Evolutionary conservation across 1,140 invertebrate species (phyloP).

Genomic region (Ips typographus): DNA sequence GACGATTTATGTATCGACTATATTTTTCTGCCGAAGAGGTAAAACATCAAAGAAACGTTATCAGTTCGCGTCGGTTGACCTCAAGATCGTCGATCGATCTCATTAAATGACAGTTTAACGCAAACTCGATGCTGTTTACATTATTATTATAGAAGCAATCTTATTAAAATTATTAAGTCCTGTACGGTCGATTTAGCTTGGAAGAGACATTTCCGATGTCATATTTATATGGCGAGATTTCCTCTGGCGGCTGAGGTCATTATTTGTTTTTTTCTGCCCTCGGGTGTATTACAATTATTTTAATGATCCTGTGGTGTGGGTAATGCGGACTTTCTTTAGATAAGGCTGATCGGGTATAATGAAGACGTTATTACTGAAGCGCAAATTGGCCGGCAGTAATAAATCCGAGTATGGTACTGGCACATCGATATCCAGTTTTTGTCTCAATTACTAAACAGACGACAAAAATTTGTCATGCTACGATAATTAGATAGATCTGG

Average conservation of each 20-base stretch:
- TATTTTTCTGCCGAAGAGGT: too few species aligned
- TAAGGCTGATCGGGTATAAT: constrained; percentile 16
- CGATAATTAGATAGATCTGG: not conserved
- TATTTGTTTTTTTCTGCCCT: constrained; percentile 4
- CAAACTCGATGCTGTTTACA: constrained; percentile 9
- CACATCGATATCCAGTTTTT: not conserved
- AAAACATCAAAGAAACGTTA: not conserved
- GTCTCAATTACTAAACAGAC: not conserved
- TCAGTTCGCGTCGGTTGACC: constrained; percentile 3
- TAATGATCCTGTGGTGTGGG: constrained; percentile 14
- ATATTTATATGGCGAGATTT: constrained; percentile 1
- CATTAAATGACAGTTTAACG: constrained; percentile 10
- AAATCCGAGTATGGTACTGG: not conserved
- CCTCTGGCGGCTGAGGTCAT: constrained; percentile 6
- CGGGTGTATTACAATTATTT: constrained; percentile 16
- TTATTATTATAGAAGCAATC: constrained; percentile 4
- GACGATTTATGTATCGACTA: too few species aligned
- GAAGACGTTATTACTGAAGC: constrained; percentile 1
- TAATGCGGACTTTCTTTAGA: constrained; percentile 8
- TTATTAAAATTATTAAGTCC: constrained; percentile 15
- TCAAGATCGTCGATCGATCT: constrained; percentile 6
- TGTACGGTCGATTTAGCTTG: constrained; percentile 10
- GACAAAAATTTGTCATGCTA: not conserved
- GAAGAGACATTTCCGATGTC: constrained; percentile 17
- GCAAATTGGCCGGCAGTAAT: constrained; percentile 2